Base-by-base conservation (phyloP, 1,140 invertebrate genomes). In the Drosophila repletoides region DNA sequence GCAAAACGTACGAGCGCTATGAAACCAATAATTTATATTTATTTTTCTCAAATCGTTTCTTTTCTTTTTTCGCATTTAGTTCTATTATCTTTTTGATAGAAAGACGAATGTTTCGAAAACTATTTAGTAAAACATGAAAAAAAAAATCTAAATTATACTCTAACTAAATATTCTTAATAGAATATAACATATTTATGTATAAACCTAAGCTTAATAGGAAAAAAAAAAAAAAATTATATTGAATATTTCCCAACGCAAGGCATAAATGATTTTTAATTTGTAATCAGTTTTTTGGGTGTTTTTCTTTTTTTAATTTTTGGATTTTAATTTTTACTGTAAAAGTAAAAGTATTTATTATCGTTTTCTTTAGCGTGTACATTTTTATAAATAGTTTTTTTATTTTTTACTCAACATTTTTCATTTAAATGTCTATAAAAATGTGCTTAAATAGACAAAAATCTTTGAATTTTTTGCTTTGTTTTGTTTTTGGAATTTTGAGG, bases 1-100 rank as follows among this genome's bases (percentile, higher is more conserved):
- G 83, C 76, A 89, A 89, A 89, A 89, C 79, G 88, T 89, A 89
- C 88, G 88, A 89, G 88, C 84, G 80, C 88, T 89, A 89, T 89
- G 88, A 89, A 89, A 89, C 88, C 88, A 89, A 89, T 89, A 89
- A 87, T 77, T 64, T 45, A 21, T 69, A 69, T 67, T 72, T 77
- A 75, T 76, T 74, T 72, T 76, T 43, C 19, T 58, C 21, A 56
- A 87, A 65, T 72, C n/a, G n/a, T n/a, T n/a, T n/a, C n/a, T n/a
- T n/a, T 49, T 64, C 64, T 12, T 34, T 40, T 10, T 46, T 41
- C 65, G n/a, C n/a, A n/a, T n/a, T n/a, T n/a, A n/a, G 53, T 60
- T 66, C 53, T 49, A 41, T 60, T 48, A 60, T 71, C 43, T 24
- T 59, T 24, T 45, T 68, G 21, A 24, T n/a, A n/a, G n/a, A n/a